Evolutionary conservation across 2,888 invertebrate species (phyloP).

Genomic region (Agrochola lychnidis): DNA sequence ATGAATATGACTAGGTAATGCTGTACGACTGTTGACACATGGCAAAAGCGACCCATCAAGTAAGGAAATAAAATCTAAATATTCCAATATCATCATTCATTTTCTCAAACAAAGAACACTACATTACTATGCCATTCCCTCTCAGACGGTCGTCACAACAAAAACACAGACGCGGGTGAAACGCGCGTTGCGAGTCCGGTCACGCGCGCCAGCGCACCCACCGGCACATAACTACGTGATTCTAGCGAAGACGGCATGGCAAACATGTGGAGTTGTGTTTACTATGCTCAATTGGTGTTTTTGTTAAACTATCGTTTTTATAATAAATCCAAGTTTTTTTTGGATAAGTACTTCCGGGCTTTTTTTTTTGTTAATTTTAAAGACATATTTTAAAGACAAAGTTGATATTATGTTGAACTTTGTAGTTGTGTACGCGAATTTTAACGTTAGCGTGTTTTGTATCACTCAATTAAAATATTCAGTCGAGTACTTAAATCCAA

Average conservation of each 20-base stretch:
- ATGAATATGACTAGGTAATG: too few relatives aligned
- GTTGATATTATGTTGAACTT: background rate
- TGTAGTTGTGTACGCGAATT: background rate
- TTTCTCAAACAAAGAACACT: conserved; percentile 41
- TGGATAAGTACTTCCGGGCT: background rate
- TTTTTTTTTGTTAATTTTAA: background rate
- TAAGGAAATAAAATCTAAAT: background rate
- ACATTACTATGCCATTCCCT: conserved; percentile 11
- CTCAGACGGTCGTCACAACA: conserved; percentile 37
- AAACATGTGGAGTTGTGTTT: conserved; percentile 20
- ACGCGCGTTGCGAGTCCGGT: conserved; percentile 32
- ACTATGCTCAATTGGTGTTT: conserved; percentile 11
- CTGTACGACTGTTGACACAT: background rate
- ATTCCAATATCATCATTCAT: background rate
- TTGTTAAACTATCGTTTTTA: conserved; percentile 11
- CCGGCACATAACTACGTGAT: conserved; percentile 28
- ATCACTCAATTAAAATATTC: background rate
- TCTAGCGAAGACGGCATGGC: conserved; percentile 4
- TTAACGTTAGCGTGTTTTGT: background rate
- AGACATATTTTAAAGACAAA: too few relatives aligned
- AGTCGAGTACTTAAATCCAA: background rate
- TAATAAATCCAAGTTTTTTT: background rate
- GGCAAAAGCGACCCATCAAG: background rate
- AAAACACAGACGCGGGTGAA: conserved; percentile 44
- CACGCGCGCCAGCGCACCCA: conserved; percentile 51